These are phyloP conservation scores for Amblyopsis hoosieri DNA, from an alignment of 2,797 vertebrate species.

Conservation along the genomic window DNA sequence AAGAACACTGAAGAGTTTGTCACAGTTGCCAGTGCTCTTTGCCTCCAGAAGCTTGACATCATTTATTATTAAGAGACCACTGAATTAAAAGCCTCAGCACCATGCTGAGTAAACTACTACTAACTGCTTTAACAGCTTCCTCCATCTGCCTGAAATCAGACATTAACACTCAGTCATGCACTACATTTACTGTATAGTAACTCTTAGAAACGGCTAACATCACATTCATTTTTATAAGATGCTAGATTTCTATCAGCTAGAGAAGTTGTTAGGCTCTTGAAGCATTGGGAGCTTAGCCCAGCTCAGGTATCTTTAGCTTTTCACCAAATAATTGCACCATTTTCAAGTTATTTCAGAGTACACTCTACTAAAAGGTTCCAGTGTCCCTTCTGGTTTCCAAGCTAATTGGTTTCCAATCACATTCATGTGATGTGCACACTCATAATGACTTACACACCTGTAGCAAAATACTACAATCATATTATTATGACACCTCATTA, in stretches of 20 bases:
- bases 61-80: constrained; percentile 49
- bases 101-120: constrained; percentile 22
- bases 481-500: too few species aligned
- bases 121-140: constrained; percentile 26
- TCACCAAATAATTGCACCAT: too few species aligned
- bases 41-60: constrained; percentile 30
- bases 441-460: too few species aligned
- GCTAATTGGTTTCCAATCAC: too few species aligned
- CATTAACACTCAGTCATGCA: constrained; percentile 5
- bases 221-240: background rate
- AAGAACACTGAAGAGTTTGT: constrained; percentile 19
- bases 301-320: too few species aligned
- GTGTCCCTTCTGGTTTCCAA: too few species aligned
- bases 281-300: too few species aligned
- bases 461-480: too few species aligned
- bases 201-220: constrained; percentile 32
- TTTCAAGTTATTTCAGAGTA: too few species aligned
- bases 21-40: constrained; percentile 3
- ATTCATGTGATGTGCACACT: too few species aligned
- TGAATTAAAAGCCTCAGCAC: constrained; percentile 21
- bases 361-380: too few species aligned
- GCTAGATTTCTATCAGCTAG: background rate
- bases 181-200: constrained; percentile 13
- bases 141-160: constrained; percentile 26
- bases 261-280: too few species aligned